phyloP scores from a whole-genome alignment of 2,888 invertebrate species.

The Nemotelus nigrinus region DNA sequence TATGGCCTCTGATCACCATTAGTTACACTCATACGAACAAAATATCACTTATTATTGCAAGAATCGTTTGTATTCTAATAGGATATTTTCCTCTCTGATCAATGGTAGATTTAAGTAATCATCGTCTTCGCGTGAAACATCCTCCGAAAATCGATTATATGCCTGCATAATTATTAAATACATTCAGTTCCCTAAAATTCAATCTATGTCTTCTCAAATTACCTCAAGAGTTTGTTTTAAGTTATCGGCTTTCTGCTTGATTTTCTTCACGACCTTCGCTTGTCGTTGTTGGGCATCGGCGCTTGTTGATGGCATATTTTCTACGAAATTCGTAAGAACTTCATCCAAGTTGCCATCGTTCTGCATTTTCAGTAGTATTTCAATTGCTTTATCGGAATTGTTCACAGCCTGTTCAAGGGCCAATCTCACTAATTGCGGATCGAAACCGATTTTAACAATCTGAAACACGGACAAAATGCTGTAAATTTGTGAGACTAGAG shows the following conservation, averaged over 20 bases:
- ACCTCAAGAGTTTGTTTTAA: constrained; percentile 41
- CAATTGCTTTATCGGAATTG: constrained; percentile 69
- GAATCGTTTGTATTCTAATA: constrained; percentile 73
- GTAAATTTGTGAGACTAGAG: background rate
- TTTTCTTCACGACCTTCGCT: constrained; percentile 31
- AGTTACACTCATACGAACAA: background rate
- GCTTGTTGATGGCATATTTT: constrained; percentile 41
- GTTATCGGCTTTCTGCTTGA: constrained; percentile 1
- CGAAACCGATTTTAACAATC: constrained; percentile 71
- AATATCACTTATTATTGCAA: constrained; percentile 61
- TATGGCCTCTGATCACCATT: background rate
- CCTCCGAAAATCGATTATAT: constrained; percentile 70
- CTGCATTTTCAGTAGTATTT: constrained; percentile 67
- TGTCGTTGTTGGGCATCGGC: background rate
- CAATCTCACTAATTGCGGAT: constrained; percentile 65
- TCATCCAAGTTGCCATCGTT: constrained; percentile 55
- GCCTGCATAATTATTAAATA: constrained; percentile 62
- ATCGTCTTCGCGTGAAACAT: constrained; percentile 70
- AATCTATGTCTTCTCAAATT: background rate
- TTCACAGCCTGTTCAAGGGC: constrained; percentile 70
- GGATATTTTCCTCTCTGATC: constrained; percentile 74
- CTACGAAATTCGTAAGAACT: background rate
- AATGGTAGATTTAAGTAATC: constrained; percentile 79
- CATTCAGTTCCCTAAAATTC: background rate
- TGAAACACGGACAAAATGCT: constrained; percentile 54